Base-by-base conservation (phyloP, 2,888 invertebrate genomes). In the Tryphoninae sp. region DNA sequence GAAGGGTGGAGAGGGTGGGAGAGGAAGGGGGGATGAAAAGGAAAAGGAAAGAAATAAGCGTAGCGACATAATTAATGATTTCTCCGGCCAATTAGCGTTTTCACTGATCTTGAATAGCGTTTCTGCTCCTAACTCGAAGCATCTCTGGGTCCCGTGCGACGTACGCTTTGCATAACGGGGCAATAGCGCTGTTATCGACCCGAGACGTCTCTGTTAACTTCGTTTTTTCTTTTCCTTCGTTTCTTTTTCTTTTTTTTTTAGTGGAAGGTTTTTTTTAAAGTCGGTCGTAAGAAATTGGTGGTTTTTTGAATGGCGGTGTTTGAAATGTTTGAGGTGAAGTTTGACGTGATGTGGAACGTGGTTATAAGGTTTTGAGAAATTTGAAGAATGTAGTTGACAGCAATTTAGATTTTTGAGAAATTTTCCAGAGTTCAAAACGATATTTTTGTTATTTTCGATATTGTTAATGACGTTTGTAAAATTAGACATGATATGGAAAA, bases 51-150 rank as follows among this genome's bases (percentile, higher is more conserved):
- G 76, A 78, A 71, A 71, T 64, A 62, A 73, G 65, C 22, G 64
- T 76, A 81, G 78, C 71, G 72, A 84, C 71, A 80, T 85, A 83
- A 85, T 84, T 85, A 83, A 85, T 82, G 75, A 85, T 81, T 85
- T 84, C 83, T 83, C 82, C 61, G 65, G 4, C 83, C 87, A 89
- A 89, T 90, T 89, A 89, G 82, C 75, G 87, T 89, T 90, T 89
- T 89, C 89, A 88, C 89, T 90, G 78, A 72, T 82, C 87, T 87
- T 88, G 86, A 84, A 85, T 86, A 74, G 78, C 72, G 80, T 84
- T 84, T 84, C 84, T 79, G 80, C 86, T 88, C 85, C 84, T 87
- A 76, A 82, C 84, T 81, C 61, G 80, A 61, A 45, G 4, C 55
- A 42, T 67, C 72, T 61, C 45, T 59, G 8, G 22, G 72, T 76